Evolutionary conservation across 2,797 vertebrate genomes (phyloP), one percentile per base, ranked within the genome.

Genomic region (Tamandua tetradactyla): DNA sequence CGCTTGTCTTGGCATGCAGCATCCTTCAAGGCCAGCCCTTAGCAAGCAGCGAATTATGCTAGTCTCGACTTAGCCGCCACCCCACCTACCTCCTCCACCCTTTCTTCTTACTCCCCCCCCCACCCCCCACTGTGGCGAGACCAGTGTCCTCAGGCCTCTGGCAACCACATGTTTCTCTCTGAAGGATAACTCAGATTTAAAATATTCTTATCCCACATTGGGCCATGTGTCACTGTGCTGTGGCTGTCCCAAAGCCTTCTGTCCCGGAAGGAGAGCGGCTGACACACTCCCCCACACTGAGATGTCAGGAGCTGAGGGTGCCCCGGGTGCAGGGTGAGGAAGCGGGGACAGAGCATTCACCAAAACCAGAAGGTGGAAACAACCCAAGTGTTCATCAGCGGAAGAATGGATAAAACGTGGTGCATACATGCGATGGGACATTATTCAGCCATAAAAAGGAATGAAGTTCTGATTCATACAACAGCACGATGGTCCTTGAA

Each of bases 111-210:
- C 27, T 40, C 37, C 71, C n/a, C 69, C 49, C 3, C 12, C n/a
- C 69, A 44, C 3, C 14, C 61, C 59, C 55, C 40, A 25, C 85
- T 20, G 8, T 2, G 2, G 72, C n/a, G 68, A 49, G 74, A 23
- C 44, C 49, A 5, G 23, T 61, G 42, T 72, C 82, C 23, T 72
- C 14, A 3, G 42, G 68, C 49, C 91, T 92, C 92, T 92, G 93
- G 92, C 27, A 47, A 42, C 59, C 90, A 88, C 61, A 55, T 76
- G 86, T 68, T 86, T 25, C 87, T 12, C 66, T 90, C 35, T 15
- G 57, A 85, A 92, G 90, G 64, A 88, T 47, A 79, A 42, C 74
- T 94, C 94, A 86, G 69, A 69, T 47, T 55, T 32, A 57, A 93
- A 78, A 55, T 61, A 91, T 71, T 80, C 92, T 32, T 30, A 3